Evolutionary conservation across 2,888 invertebrate genomes (phyloP), one percentile per base, ranked within the genome.

Genomic region (Acholoe squamosa): DNA sequence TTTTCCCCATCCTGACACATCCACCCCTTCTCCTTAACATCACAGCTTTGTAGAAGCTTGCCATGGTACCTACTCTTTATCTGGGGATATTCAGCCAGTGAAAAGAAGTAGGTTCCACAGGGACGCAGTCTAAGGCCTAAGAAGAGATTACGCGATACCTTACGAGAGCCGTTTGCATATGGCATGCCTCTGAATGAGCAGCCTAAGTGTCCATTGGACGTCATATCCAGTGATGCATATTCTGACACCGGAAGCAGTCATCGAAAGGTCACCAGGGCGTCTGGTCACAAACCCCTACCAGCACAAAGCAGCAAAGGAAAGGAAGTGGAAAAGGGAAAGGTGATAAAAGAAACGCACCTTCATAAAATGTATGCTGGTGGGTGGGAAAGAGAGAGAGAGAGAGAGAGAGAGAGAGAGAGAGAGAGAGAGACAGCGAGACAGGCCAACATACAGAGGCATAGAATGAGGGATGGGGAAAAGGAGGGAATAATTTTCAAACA

Each of bases 101-200:
- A 43, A 10, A n/a, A 43, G 43, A 3, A 43, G 43, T 43, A 10
- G 10, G 43, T 43, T 10, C 43, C 43, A 3, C 3, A 43, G 43
- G 43, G 43, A 43, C 43, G 5, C 43, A 7, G 43, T 43, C 43
- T 43, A 43, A n/a, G 43, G 43, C 43, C 10, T 43, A 43, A 43
- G 5, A 10, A 43, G 71, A 71, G 71, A 71, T 71, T 71, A 71
- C 25, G 71, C 71, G 12, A 25, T 71, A 71, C 71, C 71, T 71
- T 71, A 71, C 71, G 71, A 71, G 71, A 25, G 71, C 28, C 71
- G 25, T 71, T 71, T 71, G 71, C 71, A 71, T 28, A 71, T 28
- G 71, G 71, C 71, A n/a, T 28, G 25, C 71, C 71, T 71, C 31
- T 22, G 31, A 71, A 71, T 71, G 71, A 71, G 71, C 25, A 0